Evolutionary conservation across 2,113 vertebrate species (phyloP).

Genomic region (Alces alces): DNA sequence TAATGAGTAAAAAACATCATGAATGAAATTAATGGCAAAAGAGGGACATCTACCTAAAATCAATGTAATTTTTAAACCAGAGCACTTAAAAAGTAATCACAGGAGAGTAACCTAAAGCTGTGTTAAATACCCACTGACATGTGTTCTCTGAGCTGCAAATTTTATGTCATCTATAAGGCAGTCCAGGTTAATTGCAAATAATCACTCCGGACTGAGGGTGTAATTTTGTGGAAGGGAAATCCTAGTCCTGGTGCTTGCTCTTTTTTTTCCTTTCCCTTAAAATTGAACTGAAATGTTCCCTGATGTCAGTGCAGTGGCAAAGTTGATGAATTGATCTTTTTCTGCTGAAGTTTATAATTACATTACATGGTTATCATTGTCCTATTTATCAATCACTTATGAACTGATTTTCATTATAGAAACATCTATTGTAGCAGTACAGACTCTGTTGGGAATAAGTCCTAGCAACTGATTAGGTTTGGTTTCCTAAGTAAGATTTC

Average conservation of each 20-base stretch:
- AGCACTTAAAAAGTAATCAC: neutral
- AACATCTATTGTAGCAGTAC: neutral
- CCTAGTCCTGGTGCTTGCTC: fast-evolving
- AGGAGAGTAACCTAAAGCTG: neutral
- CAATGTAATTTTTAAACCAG: neutral
- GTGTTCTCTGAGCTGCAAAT: fast-evolving
- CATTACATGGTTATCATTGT: neutral
- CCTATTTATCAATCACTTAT: neutral
- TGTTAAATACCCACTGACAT: too few relatives aligned
- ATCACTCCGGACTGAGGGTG: fast-evolving
- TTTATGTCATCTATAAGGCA: neutral
- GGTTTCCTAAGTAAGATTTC: neutral
- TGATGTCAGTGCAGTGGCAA: neutral
- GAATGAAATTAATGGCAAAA: neutral
- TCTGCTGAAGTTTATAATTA: neutral
- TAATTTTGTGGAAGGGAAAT: neutral
- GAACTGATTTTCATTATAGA: neutral
- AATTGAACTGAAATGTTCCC: neutral
- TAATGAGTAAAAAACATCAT: neutral
- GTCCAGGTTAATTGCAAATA: neutral
- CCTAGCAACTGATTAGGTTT: neutral
- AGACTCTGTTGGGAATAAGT: neutral
- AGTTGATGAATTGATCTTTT: neutral
- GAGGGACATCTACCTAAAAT: neutral
- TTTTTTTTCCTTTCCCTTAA: neutral